These are phyloP conservation scores for Gerris buenoi DNA, from an alignment of 1,140 invertebrate genomes.

Conservation along the genomic window DNA sequence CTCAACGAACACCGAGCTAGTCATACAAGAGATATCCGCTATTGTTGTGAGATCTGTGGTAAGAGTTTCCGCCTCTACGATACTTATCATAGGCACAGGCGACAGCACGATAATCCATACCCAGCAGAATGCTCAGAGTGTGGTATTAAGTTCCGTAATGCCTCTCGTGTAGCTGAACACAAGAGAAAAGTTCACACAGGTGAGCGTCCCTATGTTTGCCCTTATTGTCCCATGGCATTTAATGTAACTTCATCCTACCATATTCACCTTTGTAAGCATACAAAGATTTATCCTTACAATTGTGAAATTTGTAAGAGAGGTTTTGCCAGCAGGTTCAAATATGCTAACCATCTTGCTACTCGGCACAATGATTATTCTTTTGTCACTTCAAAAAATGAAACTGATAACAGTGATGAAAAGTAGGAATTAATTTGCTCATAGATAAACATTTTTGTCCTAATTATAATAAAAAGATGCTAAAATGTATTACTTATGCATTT, in stretches of 20 bases:
- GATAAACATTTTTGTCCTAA: too few species aligned
- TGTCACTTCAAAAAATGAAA: too few species aligned
- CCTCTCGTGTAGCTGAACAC: slow-evolving; percentile 19
- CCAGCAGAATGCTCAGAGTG: not conserved
- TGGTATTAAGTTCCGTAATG: not conserved
- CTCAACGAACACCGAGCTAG: slow-evolving; percentile 9
- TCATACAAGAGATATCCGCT: slow-evolving; percentile 1
- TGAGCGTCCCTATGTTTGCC: slow-evolving; percentile 58
- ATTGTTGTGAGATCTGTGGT: slow-evolving; percentile 5
- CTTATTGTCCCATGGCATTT: slow-evolving; percentile 60
- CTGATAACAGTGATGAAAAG: too few species aligned
- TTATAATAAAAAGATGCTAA: too few species aligned
- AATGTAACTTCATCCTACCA: slow-evolving; percentile 18
- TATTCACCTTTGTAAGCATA: slow-evolving; percentile 21
- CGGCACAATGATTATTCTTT: not conserved
- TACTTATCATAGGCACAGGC: slow-evolving; percentile 1
- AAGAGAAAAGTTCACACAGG: slow-evolving; percentile 45
- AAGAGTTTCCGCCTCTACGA: slow-evolving; percentile 3
- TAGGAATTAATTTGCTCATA: too few species aligned
- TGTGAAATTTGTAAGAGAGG: slow-evolving; percentile 19
- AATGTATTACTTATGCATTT: too few species aligned
- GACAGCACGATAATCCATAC: not conserved
- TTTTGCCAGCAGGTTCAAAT: slow-evolving; percentile 19
- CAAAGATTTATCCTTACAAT: slow-evolving; percentile 18
- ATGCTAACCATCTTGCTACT: slow-evolving; percentile 14